These are phyloP conservation scores for Polyommatus iphigenia DNA, from an alignment of 2,888 invertebrate genomes.

Conservation along the genomic window DNA sequence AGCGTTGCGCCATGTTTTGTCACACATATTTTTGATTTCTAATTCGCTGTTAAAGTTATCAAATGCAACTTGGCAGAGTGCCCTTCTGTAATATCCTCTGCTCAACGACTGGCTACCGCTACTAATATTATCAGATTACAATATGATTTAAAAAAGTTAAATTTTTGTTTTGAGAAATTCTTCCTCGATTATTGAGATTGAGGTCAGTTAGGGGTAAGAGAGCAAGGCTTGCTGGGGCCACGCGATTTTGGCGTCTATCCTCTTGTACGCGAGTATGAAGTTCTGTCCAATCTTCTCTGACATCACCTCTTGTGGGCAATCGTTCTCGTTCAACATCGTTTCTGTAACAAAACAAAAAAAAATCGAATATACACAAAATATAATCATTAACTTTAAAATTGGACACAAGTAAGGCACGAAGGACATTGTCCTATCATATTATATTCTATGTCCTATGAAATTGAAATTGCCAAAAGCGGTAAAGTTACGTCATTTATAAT, in stretches of 20 bases:
- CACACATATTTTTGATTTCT: not conserved
- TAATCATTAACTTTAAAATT: too few relatives aligned
- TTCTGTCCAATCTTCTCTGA: constrained; percentile 86
- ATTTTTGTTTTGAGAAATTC: constrained; percentile 27
- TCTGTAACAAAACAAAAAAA: constrained; percentile 80
- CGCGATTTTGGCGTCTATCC: constrained; percentile 97
- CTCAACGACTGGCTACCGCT: constrained; percentile 25
- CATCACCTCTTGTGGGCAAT: constrained; percentile 94
- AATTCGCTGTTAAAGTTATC: not conserved
- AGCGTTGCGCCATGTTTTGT: not conserved
- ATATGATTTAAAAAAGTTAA: constrained; percentile 26
- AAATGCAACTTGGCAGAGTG: not conserved
- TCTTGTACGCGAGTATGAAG: constrained; percentile 96
- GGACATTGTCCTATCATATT: too few relatives aligned
- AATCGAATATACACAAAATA: too few relatives aligned
- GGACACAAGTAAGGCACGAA: too few relatives aligned
- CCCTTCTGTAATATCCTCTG: not conserved
- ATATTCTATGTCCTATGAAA: too few relatives aligned
- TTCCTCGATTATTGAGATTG: constrained; percentile 34
- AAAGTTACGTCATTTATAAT: too few relatives aligned
- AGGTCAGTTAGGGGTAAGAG: constrained; percentile 63
- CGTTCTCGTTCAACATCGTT: constrained; percentile 91
- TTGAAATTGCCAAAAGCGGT: too few relatives aligned
- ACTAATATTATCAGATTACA: constrained; percentile 30
- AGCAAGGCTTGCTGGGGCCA: constrained; percentile 88